Percentiles rank a stretch among this genome's conserved stretches.
These are phyloP conservation scores for Hylaea fasciaria DNA, from an alignment of 2,888 invertebrate species.

Conservation along the genomic window DNA sequence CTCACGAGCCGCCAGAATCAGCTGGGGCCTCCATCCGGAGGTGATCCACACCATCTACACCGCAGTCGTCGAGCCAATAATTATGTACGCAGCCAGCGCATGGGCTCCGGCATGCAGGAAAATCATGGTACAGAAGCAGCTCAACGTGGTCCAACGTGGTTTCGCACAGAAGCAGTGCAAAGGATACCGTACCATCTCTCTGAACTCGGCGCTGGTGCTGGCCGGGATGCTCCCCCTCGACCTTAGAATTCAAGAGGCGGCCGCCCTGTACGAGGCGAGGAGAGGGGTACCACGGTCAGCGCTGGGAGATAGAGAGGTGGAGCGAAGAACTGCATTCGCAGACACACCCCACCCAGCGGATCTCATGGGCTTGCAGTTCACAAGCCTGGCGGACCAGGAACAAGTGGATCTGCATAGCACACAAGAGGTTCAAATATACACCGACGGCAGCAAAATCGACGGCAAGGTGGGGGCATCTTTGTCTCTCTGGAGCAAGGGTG, in stretches of 20 bases:
- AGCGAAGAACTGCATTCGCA: no score
- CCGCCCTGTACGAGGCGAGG: no score
- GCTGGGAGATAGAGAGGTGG: no score
- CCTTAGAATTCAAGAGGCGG: no score
- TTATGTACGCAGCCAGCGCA: conserved; percentile 3
- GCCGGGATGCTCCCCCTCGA: no score
- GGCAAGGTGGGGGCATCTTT: conserved; percentile 9
- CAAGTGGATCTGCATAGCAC: background rate
- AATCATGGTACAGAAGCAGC: background rate
- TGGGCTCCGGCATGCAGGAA: background rate
- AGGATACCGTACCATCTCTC: no score
- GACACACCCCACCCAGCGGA: background rate
- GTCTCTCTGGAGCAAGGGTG: conserved; percentile 27
- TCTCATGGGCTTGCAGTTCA: background rate
- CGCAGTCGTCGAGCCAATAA: background rate
- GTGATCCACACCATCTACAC: conserved; percentile 5
- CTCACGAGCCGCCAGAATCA: background rate
- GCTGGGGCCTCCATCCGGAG: conserved; percentile 13
- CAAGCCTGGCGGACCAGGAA: background rate
- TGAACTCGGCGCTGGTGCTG: no score
- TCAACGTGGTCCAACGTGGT: background rate
- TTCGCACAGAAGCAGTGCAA: background rate
- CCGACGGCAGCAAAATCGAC: conserved; percentile 26
- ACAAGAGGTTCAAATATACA: conserved; percentile 4
- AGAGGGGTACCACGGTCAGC: no score